Evolutionary conservation across 23 tunicate genomes (phyloP).

Genomic region (Halocynthia roretzi): DNA sequence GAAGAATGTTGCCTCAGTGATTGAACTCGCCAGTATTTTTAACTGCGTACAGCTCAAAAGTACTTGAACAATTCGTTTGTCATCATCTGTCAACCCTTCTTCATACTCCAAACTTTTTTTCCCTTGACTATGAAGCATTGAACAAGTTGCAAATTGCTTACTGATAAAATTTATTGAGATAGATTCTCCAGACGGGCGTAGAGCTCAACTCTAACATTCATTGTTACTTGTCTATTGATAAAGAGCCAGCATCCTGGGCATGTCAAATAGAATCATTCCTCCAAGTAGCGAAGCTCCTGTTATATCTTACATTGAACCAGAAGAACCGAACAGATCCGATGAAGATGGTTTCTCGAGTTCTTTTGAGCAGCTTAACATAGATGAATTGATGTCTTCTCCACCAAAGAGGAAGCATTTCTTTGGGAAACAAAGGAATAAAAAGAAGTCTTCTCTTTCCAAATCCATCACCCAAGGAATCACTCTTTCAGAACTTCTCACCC

Average conservation of each 20-base stretch:
- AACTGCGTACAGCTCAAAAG: slow-evolving; percentile 51
- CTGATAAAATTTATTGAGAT: slow-evolving; percentile 23
- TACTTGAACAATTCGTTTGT: slow-evolving; percentile 53
- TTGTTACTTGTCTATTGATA: neutral
- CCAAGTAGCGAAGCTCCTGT: slow-evolving; percentile 33
- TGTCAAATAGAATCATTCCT: slow-evolving; percentile 40
- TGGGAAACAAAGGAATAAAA: neutral
- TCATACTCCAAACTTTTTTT: slow-evolving; percentile 52
- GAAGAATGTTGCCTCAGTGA: slow-evolving; percentile 51
- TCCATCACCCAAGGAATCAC: neutral
- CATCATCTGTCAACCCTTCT: slow-evolving; percentile 57
- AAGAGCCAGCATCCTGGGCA: slow-evolving; percentile 19
- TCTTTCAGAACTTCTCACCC: neutral
- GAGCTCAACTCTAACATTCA: neutral
- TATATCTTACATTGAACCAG: too few species aligned
- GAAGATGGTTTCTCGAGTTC: too few species aligned
- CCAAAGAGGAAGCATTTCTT: slow-evolving; percentile 2
- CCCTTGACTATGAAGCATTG: slow-evolving; percentile 36
- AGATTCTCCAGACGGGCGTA: neutral
- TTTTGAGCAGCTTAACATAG: neutral
- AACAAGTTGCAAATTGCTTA: slow-evolving; percentile 44
- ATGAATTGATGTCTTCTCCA: slow-evolving; percentile 1
- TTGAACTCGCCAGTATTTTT: too few species aligned
- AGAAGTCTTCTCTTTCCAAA: neutral
- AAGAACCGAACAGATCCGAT: too few species aligned